phyloP scores from a whole-genome alignment of 2,113 vertebrate species.

The Orcinus orca region DNA sequence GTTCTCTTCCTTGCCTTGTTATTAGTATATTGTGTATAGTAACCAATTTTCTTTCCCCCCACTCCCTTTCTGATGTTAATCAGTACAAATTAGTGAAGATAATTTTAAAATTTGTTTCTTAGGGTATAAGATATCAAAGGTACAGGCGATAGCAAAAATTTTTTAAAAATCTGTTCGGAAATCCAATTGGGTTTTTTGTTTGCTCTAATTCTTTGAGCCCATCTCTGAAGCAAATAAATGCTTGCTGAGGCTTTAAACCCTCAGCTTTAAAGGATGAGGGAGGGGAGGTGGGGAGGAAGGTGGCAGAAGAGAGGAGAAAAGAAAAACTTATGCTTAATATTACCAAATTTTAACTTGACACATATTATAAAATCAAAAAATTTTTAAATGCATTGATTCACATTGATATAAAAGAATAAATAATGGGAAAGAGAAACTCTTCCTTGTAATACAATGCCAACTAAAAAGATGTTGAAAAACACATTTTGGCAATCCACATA shows the following conservation, averaged over 20 bases:
- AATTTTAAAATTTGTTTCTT: neutral
- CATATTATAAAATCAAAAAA: neutral
- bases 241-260: neutral
- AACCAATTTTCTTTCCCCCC: neutral
- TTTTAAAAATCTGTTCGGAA: neutral
- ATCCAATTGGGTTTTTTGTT: neutral
- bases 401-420: neutral
- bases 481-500: neutral
- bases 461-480: neutral
- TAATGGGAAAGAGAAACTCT: neutral
- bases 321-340: neutral
- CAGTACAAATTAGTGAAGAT: neutral
- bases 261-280: no score
- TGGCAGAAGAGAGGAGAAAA: neutral
- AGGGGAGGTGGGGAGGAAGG: neutral
- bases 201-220: neutral
- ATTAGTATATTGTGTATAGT: neutral
- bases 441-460: neutral
- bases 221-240: neutral
- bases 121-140: neutral
- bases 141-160: neutral
- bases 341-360: neutral
- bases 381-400: neutral
- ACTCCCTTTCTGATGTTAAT: neutral
- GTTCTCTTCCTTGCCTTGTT: neutral